These are phyloP conservation scores for Palythoa caribaeorum DNA, from an alignment of 92 coral and sea anemone species.

Conservation along the genomic window DNA sequence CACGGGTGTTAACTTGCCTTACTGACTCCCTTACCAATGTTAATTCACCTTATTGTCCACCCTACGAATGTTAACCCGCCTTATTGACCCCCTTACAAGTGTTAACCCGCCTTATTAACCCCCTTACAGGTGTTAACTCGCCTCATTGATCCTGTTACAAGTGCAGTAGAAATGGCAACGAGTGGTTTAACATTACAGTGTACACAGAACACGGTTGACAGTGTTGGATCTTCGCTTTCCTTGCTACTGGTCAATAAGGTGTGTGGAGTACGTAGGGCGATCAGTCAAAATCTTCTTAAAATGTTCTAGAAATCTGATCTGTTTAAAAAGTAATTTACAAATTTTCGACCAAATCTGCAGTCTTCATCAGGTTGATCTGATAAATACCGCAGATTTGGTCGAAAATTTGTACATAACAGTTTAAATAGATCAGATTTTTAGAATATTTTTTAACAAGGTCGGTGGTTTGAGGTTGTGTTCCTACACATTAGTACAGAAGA, in stretches of 20 bases:
- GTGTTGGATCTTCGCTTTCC: constrained; percentile 54
- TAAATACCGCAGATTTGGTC: too few relatives aligned
- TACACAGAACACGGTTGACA: constrained; percentile 59
- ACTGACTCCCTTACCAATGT: too few relatives aligned
- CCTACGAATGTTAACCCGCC: constrained; percentile 55
- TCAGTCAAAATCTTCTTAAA: too few relatives aligned
- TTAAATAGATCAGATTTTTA: too few relatives aligned
- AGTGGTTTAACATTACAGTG: constrained; percentile 58
- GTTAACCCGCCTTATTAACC: too few relatives aligned
- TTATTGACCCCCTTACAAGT: constrained; percentile 59
- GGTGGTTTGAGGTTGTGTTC: background rate
- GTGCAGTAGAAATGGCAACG: constrained; percentile 67
- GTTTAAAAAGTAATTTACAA: too few relatives aligned
- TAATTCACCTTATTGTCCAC: too few relatives aligned
- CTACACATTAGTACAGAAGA: background rate
- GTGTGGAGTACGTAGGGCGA: background rate
- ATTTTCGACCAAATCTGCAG: too few relatives aligned
- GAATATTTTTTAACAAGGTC: constrained; percentile 36
- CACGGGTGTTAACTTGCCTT: too few relatives aligned
- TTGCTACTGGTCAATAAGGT: constrained; percentile 76
- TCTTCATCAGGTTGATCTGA: too few relatives aligned
- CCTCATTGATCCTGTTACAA: constrained; percentile 67
- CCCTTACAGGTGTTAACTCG: constrained; percentile 57
- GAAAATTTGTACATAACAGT: too few relatives aligned
- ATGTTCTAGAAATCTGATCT: too few relatives aligned